These are phyloP conservation scores for Polyploca ridens DNA, from an alignment of 2,888 invertebrate genomes.

Conservation along the genomic window DNA sequence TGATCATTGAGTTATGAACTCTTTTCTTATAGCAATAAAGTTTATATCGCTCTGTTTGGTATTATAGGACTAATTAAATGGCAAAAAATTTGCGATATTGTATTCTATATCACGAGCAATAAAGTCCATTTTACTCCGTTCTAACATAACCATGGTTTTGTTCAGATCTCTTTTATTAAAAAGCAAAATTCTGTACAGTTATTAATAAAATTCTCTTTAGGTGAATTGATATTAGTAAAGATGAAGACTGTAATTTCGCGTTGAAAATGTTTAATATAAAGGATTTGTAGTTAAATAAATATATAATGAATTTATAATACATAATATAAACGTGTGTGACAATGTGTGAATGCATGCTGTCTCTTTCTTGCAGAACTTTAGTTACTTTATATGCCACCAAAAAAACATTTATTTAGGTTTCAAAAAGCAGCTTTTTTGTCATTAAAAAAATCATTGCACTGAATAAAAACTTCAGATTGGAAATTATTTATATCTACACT, in stretches of 20 bases:
- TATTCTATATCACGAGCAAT: background rate
- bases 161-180: conserved; percentile 17
- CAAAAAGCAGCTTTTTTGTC: background rate
- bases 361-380: background rate
- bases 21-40: background rate
- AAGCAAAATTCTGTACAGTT: conserved; percentile 46
- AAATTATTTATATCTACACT: too few species aligned
- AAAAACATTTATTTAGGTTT: background rate
- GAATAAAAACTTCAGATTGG: too few species aligned
- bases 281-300: conserved; percentile 8
- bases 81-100: background rate
- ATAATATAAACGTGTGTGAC: background rate
- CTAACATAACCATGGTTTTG: conserved; percentile 1
- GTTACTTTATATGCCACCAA: background rate
- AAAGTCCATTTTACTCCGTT: background rate
- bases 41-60: background rate
- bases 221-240: conserved; percentile 40
- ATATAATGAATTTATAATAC: conserved; percentile 9
- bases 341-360: background rate
- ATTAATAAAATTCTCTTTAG: conserved; percentile 44
- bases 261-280: background rate
- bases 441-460: too few species aligned
- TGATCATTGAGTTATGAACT: background rate
- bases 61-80: background rate
- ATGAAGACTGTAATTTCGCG: conserved; percentile 6